phyloP scores from a whole-genome alignment of 2,113 vertebrate species.

The Manacus vitellinus region DNA sequence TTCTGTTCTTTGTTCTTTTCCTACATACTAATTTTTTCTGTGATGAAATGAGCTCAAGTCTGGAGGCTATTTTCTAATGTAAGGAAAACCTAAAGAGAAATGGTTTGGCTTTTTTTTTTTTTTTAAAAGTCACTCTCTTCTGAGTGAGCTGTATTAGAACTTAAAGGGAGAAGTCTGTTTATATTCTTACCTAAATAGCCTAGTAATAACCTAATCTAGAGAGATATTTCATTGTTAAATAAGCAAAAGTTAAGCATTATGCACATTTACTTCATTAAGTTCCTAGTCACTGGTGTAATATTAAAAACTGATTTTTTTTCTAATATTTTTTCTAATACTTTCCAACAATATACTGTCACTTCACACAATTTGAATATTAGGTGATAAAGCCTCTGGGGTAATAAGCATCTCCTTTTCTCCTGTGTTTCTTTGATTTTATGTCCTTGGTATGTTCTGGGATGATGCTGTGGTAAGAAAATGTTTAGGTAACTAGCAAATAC shows the following conservation, averaged over 20 bases:
- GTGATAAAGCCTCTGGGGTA: neutral
- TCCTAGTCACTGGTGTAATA: neutral
- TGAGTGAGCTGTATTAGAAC: neutral
- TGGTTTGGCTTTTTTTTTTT: neutral
- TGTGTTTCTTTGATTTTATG: neutral
- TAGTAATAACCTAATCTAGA: neutral
- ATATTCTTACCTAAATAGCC: neutral
- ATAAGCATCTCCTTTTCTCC: neutral
- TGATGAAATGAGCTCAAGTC: neutral
- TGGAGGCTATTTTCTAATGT: neutral
- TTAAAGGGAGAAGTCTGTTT: neutral
- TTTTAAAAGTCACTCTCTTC: neutral
- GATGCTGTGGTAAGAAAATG: neutral
- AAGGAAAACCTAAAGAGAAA: neutral
- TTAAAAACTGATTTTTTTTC: neutral
- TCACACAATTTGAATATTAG: neutral
- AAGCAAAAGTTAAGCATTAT: neutral
- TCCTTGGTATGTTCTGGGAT: neutral
- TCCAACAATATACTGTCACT: neutral
- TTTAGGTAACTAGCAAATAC: neutral
- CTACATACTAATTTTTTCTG: neutral
- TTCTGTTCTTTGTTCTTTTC: neutral
- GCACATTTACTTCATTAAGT: neutral
- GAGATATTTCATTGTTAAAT: neutral
- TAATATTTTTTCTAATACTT: neutral